Evolutionary conservation across 2,888 invertebrate genomes (phyloP).

Genomic region (Parthenolecanium corni): DNA sequence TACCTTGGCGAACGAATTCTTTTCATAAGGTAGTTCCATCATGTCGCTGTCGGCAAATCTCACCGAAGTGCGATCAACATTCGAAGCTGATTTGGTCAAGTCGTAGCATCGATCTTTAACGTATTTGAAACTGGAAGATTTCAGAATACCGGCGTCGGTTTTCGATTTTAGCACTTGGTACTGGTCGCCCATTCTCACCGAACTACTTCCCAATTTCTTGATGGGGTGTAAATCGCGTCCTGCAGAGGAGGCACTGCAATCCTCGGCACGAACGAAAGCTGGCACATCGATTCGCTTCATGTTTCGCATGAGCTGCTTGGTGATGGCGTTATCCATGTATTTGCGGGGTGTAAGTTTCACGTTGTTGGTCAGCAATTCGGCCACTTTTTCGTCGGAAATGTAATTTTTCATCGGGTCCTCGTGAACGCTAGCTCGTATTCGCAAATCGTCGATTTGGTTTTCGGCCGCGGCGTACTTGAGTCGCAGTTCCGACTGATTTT

Average conservation of each 20-base stretch:
- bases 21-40: slow-evolving; percentile 1
- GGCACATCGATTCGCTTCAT: neutral
- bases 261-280: neutral
- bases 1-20: slow-evolving; percentile 20
- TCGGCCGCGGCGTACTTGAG: slow-evolving; percentile 25
- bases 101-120: slow-evolving; percentile 8
- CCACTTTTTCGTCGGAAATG: slow-evolving; percentile 23
- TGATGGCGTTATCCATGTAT: neutral
- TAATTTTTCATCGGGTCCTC: slow-evolving; percentile 10
- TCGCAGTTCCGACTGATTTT: slow-evolving; percentile 16
- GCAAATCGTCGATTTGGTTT: slow-evolving; percentile 20
- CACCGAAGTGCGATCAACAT: slow-evolving; percentile 8
- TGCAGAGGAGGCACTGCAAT: neutral
- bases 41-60: slow-evolving; percentile 11
- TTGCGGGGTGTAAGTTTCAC: neutral
- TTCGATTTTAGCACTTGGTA: slow-evolving; percentile 10
- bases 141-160: neutral
- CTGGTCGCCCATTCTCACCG: neutral
- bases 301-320: neutral
- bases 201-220: slow-evolving; percentile 8
- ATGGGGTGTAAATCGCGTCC: slow-evolving; percentile 9
- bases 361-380: slow-evolving; percentile 9
- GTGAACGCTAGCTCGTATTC: slow-evolving; percentile 14
- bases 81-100: slow-evolving; percentile 18
- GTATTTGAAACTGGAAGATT: slow-evolving; percentile 10